These are phyloP conservation scores for Florisuga fusca DNA, from an alignment of 2,797 vertebrate genomes.

Conservation along the genomic window DNA sequence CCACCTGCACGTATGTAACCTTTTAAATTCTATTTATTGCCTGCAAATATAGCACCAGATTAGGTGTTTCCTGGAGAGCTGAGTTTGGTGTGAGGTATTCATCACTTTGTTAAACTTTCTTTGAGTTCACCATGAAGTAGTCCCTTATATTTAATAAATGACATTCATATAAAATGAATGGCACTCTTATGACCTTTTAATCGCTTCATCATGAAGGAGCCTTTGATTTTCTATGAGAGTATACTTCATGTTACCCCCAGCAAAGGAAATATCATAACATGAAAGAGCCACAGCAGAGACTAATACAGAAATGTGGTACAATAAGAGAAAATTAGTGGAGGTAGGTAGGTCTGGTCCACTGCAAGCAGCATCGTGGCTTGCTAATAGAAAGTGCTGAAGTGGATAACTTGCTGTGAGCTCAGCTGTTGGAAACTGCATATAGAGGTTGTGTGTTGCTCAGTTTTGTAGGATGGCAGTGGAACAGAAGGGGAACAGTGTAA, in stretches of 20 bases:
- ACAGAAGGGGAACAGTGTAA: not conserved
- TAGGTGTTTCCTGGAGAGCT: constrained; percentile 9
- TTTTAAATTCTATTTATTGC: constrained; percentile 59
- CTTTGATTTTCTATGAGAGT: constrained; percentile 38
- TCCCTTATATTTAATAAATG: constrained; percentile 61
- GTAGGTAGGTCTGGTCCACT: constrained; percentile 17
- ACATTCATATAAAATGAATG: constrained; percentile 61
- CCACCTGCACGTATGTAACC: constrained; percentile 30
- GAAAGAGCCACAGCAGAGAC: constrained; percentile 1
- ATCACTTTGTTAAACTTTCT: constrained; percentile 39
- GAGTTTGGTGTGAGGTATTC: constrained; percentile 54
- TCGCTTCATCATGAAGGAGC: constrained; percentile 44
- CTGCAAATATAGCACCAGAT: constrained; percentile 54
- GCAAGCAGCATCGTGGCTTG: constrained; percentile 9
- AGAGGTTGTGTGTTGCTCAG: not conserved
- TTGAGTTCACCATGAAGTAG: constrained; percentile 46
- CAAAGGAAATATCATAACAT: constrained; percentile 14
- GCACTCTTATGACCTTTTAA: constrained; percentile 67
- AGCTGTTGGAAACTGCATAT: not conserved
- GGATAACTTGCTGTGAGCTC: constrained; percentile 13
- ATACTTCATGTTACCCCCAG: constrained; percentile 27
- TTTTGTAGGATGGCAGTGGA: constrained; percentile 2
- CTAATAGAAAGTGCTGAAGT: constrained; percentile 41
- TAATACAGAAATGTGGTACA: constrained; percentile 8
- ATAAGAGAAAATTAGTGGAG: constrained; percentile 42